These are phyloP conservation scores for Dendrolimus punctatus DNA, from an alignment of 1,140 invertebrate genomes.

Conservation along the genomic window DNA sequence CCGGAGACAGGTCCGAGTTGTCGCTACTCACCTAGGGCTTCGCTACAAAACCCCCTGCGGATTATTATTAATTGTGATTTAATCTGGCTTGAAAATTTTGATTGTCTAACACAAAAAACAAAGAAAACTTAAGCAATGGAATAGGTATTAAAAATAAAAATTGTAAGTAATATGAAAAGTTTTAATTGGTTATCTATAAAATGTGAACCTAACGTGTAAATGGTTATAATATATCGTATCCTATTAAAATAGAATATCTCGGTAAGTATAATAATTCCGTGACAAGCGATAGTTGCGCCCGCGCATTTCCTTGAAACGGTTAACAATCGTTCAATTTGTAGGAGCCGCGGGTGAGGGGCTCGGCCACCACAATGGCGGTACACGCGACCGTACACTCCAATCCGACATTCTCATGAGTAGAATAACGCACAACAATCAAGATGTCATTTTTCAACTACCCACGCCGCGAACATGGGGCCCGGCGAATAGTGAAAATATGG, in stretches of 20 bases:
- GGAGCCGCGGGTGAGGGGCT: constrained; percentile 34
- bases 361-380: constrained; percentile 39
- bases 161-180: too few species aligned
- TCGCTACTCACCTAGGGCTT: too few species aligned
- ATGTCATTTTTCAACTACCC: constrained; percentile 72
- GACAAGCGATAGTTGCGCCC: constrained; percentile 43
- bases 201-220: too few species aligned
- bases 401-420: constrained; percentile 61
- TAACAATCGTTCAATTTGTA: constrained; percentile 71
- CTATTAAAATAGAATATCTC: constrained; percentile 44
- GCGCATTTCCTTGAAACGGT: constrained; percentile 40
- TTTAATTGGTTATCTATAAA: too few species aligned
- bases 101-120: too few species aligned
- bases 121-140: too few species aligned
- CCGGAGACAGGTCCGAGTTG: too few species aligned
- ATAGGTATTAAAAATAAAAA: too few species aligned
- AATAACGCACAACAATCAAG: constrained; percentile 69
- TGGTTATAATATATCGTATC: constrained; percentile 24
- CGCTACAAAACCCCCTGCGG: too few species aligned
- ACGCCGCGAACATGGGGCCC: constrained; percentile 48
- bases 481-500: constrained; percentile 59
- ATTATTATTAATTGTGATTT: too few species aligned
- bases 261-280: constrained; percentile 55
- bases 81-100: too few species aligned
- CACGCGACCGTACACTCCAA: constrained; percentile 43